phyloP scores from a whole-genome alignment of 2,797 vertebrate species.

The Spheniscus humboldti region DNA sequence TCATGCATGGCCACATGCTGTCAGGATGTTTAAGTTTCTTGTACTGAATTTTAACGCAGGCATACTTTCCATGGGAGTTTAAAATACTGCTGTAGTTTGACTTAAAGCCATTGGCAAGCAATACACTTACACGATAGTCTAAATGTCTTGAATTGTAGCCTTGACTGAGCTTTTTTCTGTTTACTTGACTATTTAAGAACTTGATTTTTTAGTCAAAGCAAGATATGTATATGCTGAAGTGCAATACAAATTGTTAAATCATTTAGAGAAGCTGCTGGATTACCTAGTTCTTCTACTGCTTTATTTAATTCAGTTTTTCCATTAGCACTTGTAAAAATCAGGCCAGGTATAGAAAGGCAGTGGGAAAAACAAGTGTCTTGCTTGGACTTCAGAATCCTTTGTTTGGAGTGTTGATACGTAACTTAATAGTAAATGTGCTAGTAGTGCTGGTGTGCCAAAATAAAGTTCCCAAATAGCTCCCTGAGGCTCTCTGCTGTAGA shows the following conservation, averaged over 20 bases:
- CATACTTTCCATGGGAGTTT: conserved; percentile 43
- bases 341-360: not conserved
- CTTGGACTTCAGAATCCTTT: not conserved
- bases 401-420: not conserved
- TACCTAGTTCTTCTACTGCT: not conserved
- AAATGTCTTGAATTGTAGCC: not conserved
- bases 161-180: not conserved
- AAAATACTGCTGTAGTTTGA: conserved; percentile 31
- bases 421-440: not conserved
- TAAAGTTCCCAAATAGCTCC: not conserved
- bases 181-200: not conserved
- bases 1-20: conserved; percentile 33
- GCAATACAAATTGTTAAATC: not conserved
- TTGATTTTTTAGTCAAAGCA: not conserved
- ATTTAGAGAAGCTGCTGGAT: not conserved
- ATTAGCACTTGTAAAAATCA: not conserved
- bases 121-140: not conserved
- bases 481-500: not conserved
- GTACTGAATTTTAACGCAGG: conserved; percentile 11
- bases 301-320: not conserved
- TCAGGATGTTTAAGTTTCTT: conserved; percentile 52
- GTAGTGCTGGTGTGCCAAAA: not conserved
- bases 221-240: not conserved
- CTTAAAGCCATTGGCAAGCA: conserved; percentile 1
- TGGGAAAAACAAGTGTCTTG: not conserved